These are phyloP conservation scores for Philotrypesis tridentata DNA, from an alignment of 1,140 invertebrate genomes.

Conservation along the genomic window DNA sequence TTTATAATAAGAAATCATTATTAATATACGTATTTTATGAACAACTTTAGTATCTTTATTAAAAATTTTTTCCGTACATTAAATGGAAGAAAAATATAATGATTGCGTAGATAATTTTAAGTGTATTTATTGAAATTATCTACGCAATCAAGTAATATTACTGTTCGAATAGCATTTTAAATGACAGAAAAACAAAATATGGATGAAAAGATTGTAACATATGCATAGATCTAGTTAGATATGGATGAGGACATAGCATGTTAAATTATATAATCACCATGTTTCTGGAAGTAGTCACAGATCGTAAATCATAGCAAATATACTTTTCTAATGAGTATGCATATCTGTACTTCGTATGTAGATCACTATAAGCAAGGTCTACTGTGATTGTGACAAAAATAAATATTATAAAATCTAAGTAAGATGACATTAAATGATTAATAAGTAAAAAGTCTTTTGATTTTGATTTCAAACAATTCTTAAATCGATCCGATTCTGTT, in stretches of 20 bases:
- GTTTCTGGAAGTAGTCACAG: not conserved
- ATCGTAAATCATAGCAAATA: not conserved
- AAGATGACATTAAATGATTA: not conserved
- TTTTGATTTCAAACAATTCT: not conserved
- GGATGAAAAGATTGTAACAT: not conserved
- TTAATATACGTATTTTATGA: too few species aligned
- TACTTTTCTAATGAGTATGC: constrained; percentile 11
- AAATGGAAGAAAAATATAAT: not conserved
- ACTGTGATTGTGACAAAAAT: not conserved
- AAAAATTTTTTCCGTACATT: not conserved
- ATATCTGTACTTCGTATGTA: not conserved
- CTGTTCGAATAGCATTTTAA: not conserved
- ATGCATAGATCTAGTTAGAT: not conserved
- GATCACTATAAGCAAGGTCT: not conserved
- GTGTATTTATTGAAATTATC: not conserved
- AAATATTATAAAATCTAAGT: not conserved
- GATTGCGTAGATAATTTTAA: not conserved
- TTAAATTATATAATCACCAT: not conserved
- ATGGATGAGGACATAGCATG: not conserved
- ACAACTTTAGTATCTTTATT: too few species aligned
- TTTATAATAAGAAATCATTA: not conserved
- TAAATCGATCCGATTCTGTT: too few species aligned
- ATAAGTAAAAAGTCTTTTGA: not conserved
- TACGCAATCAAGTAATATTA: not conserved
- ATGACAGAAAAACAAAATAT: not conserved